Evolutionary conservation across 2,888 invertebrate species (phyloP), one percentile per base, ranked within the genome.

Genomic region (Agrotis segetum): DNA sequence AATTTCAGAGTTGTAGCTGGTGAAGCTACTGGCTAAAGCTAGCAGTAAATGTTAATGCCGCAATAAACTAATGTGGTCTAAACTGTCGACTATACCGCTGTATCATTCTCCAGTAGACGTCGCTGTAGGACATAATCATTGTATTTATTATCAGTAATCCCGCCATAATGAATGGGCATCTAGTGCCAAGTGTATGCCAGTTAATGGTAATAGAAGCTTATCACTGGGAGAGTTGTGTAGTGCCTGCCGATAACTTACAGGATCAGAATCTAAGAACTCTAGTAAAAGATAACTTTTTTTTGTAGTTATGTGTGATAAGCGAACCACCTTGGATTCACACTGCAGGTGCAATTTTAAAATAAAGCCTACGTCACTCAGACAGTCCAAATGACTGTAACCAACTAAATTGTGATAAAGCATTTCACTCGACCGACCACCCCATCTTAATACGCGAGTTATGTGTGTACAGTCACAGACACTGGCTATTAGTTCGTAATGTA

Each of bases 401-500:
- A 56, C 34, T 40, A 50, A 71, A 60, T 60, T 50, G 55, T 50
- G 55, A 61, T 60, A 74, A 46, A 60, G 44, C 78, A 49, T 71
- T 77, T 29, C 34, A 24, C 49, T 59, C 29, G 29, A 46, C 47
- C 53, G 55, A 47, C 47, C 29, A 50, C 59, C 40, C 19, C 40
- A 44, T 77, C 70, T n/a, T 46, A 77, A 17, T 52, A 77, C 24
- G 47, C 70, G 19, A 61, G 72, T 71, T 61, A 78, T 56, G 64
- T 73, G 49, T 63, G n/a, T 47, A 61, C 29, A 58, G 53, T 34
- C 62, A 63, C 29, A 67, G 63, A 77, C 63, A 66, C 55, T 52
- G 55, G 34, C 60, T 69, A 77, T 78, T 66, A 81, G 63, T 71
- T 46, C 52, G 46, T 72, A 65, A 82, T 69, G 64, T 74, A 78